Percentiles rank a stretch among this genome's conserved stretches.
Evolutionary conservation across 2,888 invertebrate species (phyloP).

Genomic region (Andrena minutula): DNA sequence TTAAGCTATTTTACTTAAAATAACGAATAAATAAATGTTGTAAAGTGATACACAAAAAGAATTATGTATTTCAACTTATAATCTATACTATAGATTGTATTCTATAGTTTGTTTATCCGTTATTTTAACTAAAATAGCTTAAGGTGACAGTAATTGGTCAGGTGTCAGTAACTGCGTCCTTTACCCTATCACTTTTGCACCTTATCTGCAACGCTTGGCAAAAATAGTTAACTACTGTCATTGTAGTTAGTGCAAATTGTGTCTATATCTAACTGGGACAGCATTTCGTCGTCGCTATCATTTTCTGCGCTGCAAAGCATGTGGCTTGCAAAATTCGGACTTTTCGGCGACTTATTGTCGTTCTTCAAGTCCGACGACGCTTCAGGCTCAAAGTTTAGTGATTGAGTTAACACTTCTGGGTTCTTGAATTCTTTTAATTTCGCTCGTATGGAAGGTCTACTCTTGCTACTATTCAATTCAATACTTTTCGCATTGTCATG

Average conservation of each 20-base stretch:
- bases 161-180: no score
- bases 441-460: slow-evolving; percentile 20
- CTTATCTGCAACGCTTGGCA: neutral
- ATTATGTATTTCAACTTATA: no score
- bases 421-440: slow-evolving; percentile 40
- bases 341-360: neutral
- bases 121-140: no score
- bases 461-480: neutral
- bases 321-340: neutral
- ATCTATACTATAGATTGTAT: no score
- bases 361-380: neutral
- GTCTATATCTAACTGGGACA: slow-evolving; percentile 80
- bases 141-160: no score
- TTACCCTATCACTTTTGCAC: neutral
- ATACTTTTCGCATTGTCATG: neutral
- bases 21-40: no score
- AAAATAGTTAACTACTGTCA: slow-evolving; percentile 15
- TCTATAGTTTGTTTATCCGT: no score
- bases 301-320: slow-evolving; percentile 43
- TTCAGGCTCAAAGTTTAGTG: neutral
- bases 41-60: no score
- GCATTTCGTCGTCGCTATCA: slow-evolving; percentile 78
- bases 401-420: slow-evolving; percentile 15
- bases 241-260: slow-evolving; percentile 59
- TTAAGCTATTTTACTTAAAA: no score